Conservation (phyloP, 1,140 invertebrate genomes). For the Drosophila saltans region DNA sequence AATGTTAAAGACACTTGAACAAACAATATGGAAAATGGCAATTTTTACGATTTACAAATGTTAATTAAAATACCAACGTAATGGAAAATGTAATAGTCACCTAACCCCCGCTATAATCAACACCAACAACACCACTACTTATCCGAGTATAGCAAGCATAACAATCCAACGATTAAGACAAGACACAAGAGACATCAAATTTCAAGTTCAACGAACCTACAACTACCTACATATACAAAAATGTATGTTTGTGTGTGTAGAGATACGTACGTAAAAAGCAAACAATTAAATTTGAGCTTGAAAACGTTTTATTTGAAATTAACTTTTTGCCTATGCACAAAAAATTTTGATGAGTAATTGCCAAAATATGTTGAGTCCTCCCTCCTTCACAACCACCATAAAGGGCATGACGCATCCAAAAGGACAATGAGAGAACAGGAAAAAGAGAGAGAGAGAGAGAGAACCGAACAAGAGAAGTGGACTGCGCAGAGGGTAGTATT, state of each 20-base stretch:
- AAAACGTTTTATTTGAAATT: conserved; percentile 51
- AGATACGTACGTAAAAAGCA: background rate
- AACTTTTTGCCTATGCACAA: conserved; percentile 49
- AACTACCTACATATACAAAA: conserved; percentile 1
- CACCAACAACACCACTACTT: background rate
- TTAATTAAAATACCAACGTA: conserved; percentile 54
- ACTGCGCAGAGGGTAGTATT: conserved; percentile 54
- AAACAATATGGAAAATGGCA: conserved; percentile 4
- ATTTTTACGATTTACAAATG: conserved; percentile 18
- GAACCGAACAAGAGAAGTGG: conserved; percentile 5
- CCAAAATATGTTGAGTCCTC: conserved; percentile 54
- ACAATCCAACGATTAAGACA: conserved; percentile 15
- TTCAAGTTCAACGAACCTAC: conserved; percentile 46
- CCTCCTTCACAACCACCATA: conserved; percentile 35
- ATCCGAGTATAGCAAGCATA: background rate
- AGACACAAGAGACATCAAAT: conserved; percentile 40
- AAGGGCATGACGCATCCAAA: conserved; percentile 71
- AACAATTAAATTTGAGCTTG: conserved; percentile 25
- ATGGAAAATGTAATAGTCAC: conserved; percentile 4
- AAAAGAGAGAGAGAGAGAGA: background rate
- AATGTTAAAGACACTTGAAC: conserved; percentile 25
- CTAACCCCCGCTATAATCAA: background rate
- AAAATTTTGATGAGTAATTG: conserved; percentile 68
- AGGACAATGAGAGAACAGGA: conserved; percentile 52
- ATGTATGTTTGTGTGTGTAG: background rate